Evolutionary conservation across 2,797 vertebrate species (phyloP).

Genomic region (Psittacula echo): DNA sequence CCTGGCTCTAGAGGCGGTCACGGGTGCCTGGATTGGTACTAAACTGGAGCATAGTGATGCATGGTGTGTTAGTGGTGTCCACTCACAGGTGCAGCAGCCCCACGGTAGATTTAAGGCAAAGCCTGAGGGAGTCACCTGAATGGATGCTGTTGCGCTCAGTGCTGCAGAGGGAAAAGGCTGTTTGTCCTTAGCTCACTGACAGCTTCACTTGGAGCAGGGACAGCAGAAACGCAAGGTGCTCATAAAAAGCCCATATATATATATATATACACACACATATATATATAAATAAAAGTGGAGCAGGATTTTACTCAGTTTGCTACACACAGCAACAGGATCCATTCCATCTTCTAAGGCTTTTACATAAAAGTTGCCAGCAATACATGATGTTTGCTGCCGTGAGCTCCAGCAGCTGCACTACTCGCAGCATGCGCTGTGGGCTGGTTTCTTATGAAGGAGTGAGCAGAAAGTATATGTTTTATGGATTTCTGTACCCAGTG

Average conservation of each 20-base stretch:
- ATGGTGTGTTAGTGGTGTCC: rapidly evolving
- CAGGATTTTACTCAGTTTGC: background rate
- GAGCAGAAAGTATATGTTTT: background rate
- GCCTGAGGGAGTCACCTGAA: background rate
- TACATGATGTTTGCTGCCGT: background rate
- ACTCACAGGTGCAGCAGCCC: background rate
- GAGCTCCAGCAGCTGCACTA: background rate
- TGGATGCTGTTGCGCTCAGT: rapidly evolving
- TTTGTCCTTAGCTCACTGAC: background rate
- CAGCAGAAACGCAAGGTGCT: background rate
- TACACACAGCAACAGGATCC: background rate
- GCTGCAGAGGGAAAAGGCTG: background rate
- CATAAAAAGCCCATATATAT: background rate
- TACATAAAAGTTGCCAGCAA: background rate
- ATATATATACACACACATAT: too few species aligned
- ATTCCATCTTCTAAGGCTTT: background rate
- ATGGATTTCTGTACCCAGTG: background rate
- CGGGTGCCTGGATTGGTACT: background rate
- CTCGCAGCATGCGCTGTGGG: rapidly evolving
- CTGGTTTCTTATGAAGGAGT: background rate
- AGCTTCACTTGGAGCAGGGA: background rate
- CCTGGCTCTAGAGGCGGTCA: background rate
- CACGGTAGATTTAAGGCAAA: background rate
- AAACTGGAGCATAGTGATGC: background rate
- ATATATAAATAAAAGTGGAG: background rate